These are phyloP conservation scores for Ptilonorhynchus violaceus DNA, from an alignment of 2,113 vertebrate species.

Conservation along the genomic window DNA sequence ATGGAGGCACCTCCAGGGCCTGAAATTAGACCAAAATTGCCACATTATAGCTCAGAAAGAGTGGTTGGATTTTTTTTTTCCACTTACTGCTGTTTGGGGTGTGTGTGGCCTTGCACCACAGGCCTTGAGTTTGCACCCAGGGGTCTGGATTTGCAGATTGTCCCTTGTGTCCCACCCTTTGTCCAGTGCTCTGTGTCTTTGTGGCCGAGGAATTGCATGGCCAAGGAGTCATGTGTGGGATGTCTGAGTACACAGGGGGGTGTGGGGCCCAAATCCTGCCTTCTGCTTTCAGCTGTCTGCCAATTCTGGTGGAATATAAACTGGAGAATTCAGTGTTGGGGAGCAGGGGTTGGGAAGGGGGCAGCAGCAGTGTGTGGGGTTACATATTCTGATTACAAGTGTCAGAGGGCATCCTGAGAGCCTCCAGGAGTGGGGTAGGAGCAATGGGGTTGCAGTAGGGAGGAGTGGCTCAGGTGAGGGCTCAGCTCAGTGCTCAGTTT, in stretches of 20 bases:
- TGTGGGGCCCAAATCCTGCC: background rate
- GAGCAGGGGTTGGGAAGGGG: background rate
- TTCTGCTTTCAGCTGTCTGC: background rate
- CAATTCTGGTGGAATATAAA: background rate
- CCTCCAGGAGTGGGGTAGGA: background rate
- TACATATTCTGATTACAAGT: rapidly evolving
- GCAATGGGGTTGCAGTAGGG: background rate
- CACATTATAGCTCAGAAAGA: background rate
- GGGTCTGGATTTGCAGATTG: background rate
- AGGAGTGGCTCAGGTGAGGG: background rate
- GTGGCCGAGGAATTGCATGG: background rate
- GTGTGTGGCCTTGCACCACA: background rate
- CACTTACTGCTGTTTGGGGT: rapidly evolving
- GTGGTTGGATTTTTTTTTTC: background rate
- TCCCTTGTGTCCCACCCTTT: background rate
- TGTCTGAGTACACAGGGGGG: background rate
- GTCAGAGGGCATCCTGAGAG: background rate
- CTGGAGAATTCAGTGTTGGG: background rate
- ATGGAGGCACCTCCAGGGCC: background rate
- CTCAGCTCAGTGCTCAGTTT: background rate
- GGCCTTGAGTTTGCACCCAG: background rate
- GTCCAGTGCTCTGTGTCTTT: background rate
- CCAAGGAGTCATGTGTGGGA: background rate
- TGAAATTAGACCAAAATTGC: rapidly evolving
- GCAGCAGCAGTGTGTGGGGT: background rate